Percentiles rank a stretch among this genome's conserved stretches.
Conservation (phyloP, 2,113 vertebrate species). For the Corvus hawaiiensis region DNA sequence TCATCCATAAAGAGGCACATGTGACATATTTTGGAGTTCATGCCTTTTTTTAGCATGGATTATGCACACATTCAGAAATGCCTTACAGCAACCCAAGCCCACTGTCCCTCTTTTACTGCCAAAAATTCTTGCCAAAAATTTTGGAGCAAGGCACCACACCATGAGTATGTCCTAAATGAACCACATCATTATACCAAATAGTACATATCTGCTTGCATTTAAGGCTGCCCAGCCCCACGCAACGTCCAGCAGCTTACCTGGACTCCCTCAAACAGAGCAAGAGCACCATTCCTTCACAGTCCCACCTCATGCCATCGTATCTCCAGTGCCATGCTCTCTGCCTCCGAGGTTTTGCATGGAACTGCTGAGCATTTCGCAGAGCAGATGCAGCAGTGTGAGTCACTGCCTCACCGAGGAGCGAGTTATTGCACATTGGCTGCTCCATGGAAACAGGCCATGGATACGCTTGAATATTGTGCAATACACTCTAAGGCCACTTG, state of each 20-base stretch:
- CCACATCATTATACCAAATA: neutral
- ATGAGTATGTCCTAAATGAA: neutral
- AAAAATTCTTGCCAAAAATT: neutral
- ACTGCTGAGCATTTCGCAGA: neutral
- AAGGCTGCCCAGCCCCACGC: neutral
- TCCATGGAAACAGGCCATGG: conserved; percentile 11
- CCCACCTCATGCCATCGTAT: neutral
- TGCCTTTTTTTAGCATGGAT: neutral
- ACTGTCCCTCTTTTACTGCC: neutral
- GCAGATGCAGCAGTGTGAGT: conserved; percentile 18
- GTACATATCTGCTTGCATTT: neutral
- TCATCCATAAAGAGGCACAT: neutral
- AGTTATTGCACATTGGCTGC: neutral
- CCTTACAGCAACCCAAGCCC: neutral
- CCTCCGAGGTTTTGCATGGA: neutral
- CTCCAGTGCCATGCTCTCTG: neutral
- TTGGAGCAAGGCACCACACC: neutral
- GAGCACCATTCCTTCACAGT: neutral
- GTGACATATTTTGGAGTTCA: neutral
- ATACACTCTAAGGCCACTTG: neutral
- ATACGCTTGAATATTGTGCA: neutral
- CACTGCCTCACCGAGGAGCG: neutral
- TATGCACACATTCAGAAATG: neutral
- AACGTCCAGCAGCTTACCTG: neutral
- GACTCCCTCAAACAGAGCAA: neutral